Base-by-base conservation (phyloP, 2,797 vertebrate genomes). In the Chloroceryle inda region DNA sequence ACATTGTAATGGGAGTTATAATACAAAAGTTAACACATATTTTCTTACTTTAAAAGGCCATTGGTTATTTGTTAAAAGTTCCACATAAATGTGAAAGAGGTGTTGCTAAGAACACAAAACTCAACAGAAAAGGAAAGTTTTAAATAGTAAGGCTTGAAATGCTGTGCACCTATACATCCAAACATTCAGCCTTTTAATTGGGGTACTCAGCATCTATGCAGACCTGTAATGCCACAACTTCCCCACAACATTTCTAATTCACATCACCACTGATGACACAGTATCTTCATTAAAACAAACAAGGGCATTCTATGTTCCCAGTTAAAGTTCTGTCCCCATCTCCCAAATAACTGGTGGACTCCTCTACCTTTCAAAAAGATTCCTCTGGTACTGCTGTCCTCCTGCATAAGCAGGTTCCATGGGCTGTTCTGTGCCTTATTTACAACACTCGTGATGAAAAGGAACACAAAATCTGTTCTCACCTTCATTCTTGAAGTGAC, bases 21-120 rank as follows among this genome's bases (percentile, higher is more conserved):
- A 76, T 73, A 94, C 69, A 94, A 33, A 95, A 66, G n/a, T 62
- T 66, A 93, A 77, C 58, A 80, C 2, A 27, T 66, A 88, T 92
- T 92, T 92, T 42, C 37, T 55, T 53, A 64, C 21, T 96, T 92
- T 63, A 63, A 86, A 90, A 94, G 87, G 87, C 94, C 77, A 66
- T 68, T 2, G 7, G 53, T 31, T 61, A 69, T 69, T 82, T 55
- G 9, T 82, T 81, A 35, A 75, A 53, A 53, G 35, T 63, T 91
- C 10, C 73, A 83, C 17, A 59, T 37, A 55, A 61, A 74, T 4
- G 49, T 73, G 71, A 91, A 92, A 67, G 8, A 33, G 15, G 24
- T 68, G 47, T 26, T 71, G 19, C 31, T 62, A 89, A 44, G 67
- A 77, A 66, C 24, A 77, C 16, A 44, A 83, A 90, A 73, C 18